These are phyloP conservation scores for Proales similis DNA, from an alignment of 1,140 invertebrate species.

Conservation along the genomic window DNA sequence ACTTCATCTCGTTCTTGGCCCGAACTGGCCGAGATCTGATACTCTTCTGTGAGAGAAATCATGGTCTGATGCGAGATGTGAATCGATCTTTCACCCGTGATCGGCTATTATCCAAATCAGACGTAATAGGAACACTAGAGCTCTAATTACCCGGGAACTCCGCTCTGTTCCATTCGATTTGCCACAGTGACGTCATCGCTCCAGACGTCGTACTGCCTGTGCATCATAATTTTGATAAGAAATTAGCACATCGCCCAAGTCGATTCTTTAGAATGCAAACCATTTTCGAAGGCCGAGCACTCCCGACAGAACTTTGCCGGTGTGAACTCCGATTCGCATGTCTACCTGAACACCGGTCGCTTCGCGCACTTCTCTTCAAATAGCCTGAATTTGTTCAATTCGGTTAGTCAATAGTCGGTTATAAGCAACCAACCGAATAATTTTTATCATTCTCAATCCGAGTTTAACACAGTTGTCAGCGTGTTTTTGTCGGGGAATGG, in stretches of 20 bases:
- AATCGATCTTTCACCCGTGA: conserved; percentile 1
- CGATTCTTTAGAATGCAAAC: neutral
- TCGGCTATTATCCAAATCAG: neutral
- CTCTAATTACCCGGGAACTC: conserved; percentile 71
- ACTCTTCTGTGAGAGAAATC: conserved; percentile 16
- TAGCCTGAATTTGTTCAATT: too few relatives aligned
- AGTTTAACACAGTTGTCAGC: conserved; percentile 89
- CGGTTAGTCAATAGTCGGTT: too few relatives aligned
- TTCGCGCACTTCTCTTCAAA: conserved; percentile 8
- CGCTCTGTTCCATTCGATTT: conserved; percentile 91
- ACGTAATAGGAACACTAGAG: conserved; percentile 37
- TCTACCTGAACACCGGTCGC: conserved; percentile 56
- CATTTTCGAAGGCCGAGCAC: conserved; percentile 80
- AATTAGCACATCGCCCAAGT: neutral
- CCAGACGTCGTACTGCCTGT: conserved; percentile 37
- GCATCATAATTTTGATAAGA: neutral
- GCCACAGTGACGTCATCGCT: conserved; percentile 80
- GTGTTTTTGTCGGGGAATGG: conserved; percentile 77
- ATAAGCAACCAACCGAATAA: conserved; percentile 67
- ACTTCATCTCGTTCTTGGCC: conserved; percentile 18
- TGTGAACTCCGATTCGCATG: conserved; percentile 90
- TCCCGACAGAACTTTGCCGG: conserved; percentile 83
- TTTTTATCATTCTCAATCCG: conserved; percentile 92
- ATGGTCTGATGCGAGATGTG: conserved; percentile 29
- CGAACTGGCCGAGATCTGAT: conserved; percentile 14